Evolutionary conservation across 1,140 invertebrate genomes (phyloP).

Genomic region (Calliopsis andreniformis): DNA sequence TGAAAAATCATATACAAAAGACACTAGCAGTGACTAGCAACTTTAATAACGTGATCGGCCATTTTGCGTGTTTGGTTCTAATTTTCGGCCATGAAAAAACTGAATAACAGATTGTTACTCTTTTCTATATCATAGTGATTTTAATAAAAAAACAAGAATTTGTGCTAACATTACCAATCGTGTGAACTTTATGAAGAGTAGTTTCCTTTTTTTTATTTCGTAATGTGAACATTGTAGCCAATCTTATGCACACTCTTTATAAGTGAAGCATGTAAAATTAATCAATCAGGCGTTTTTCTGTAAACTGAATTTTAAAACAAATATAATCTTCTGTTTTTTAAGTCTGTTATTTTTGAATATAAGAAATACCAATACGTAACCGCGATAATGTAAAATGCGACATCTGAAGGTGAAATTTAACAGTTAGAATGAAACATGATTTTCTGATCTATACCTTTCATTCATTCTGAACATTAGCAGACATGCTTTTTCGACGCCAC

Average conservation of each 20-base stretch:
- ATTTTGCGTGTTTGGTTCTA: slow-evolving; percentile 11
- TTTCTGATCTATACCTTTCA: slow-evolving; percentile 24
- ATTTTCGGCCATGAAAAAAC: neutral
- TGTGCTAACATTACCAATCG: too few relatives aligned
- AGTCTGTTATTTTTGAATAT: too few relatives aligned
- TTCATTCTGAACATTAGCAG: neutral
- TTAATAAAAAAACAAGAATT: too few relatives aligned
- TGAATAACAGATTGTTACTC: neutral
- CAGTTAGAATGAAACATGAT: neutral
- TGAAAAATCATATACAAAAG: slow-evolving; percentile 13
- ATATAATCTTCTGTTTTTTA: too few relatives aligned
- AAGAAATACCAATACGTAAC: neutral
- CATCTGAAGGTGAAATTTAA: neutral
- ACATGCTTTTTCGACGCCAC: neutral
- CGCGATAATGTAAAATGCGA: neutral
- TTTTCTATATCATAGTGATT: neutral
- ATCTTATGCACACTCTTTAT: too few relatives aligned
- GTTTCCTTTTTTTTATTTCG: too few relatives aligned
- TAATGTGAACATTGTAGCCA: too few relatives aligned
- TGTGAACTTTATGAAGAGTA: too few relatives aligned
- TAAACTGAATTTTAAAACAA: too few relatives aligned
- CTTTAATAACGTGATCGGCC: neutral
- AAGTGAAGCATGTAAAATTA: too few relatives aligned
- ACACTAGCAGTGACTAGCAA: slow-evolving; percentile 19
- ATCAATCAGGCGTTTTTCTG: too few relatives aligned